Base-by-base conservation (phyloP, 37 sponge, comb jelly and placozoan genomes). In the Oopsacas minuta region DNA sequence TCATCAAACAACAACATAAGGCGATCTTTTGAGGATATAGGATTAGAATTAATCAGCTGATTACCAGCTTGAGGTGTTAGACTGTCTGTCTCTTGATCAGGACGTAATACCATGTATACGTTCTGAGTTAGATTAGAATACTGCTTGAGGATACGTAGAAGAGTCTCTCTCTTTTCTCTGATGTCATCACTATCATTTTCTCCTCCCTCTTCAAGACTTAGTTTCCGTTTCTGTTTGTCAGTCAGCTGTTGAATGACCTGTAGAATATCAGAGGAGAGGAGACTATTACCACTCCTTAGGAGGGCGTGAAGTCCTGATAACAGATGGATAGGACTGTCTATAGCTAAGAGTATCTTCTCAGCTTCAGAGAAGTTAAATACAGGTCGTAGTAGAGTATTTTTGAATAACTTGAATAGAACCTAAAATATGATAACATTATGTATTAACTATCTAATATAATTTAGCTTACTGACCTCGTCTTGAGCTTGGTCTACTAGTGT, bases 251-350 rank as follows among this genome's bases (percentile, higher is more conserved):
- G 28, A 34, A 61, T 10, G 28, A 61, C 75, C 28, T 61, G 75
- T 5, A 61, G 75, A 34, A 61, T n/a, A 12, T 10, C 20, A 3
- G 75, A 61, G 75, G 75, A 61, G 75, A 34, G 75, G 75, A 61
- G 7, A 52, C n/a, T 22, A 52, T n/a, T 8, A 12, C 42, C 10
- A 52, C 39, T 3, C 23, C 36, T 3, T 28, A 38, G 46, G 23
- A 46, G 8, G 35, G 51, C n/a, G 84, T 84, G 52, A 23, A 85
- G 52, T 1, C 86, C 37, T 12, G 81, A 69, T 37, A 85, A 25
- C 52, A 53, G 75, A 1, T 61, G 86, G 69, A 36, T 10, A 5
- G 37, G 69, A 23, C 75, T 85, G 37, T 53, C 85, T 61, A 61
- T 61, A 34, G 75, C 75, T 34, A 61, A 12, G 17, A 61, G 20